phyloP scores from a whole-genome alignment of 2,113 vertebrate genomes.

The Cygnus atratus region DNA sequence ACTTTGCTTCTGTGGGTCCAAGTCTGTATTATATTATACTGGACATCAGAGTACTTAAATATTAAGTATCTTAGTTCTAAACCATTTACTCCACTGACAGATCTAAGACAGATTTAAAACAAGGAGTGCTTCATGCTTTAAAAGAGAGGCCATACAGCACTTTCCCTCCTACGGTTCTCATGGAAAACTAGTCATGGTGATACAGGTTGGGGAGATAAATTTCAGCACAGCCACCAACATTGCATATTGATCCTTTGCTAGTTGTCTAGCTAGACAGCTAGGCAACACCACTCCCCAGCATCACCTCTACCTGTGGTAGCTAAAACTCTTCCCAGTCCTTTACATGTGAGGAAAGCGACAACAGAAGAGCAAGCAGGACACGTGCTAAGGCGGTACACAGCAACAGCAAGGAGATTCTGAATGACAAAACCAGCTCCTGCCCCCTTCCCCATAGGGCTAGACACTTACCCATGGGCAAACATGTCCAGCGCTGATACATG shows the following conservation, averaged over 20 bases:
- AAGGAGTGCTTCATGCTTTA: neutral
- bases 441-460: neutral
- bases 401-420: neutral
- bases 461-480: conserved; percentile 87
- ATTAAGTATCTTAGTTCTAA: neutral
- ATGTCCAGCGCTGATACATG: conserved; percentile 85
- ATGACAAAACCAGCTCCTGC: neutral
- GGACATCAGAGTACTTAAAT: neutral
- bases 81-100: neutral
- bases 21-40: neutral
- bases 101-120: neutral
- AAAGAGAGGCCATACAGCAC: neutral
- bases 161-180: neutral
- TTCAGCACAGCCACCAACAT: neutral
- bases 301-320: rapidly evolving
- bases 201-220: neutral
- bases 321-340: neutral
- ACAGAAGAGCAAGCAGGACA: neutral
- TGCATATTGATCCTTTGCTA: neutral
- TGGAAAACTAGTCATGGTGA: neutral
- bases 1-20: neutral
- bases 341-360: neutral
- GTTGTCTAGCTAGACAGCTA: neutral
- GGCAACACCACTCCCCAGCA: neutral
- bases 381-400: too few species aligned